phyloP scores from a whole-genome alignment of 1,140 invertebrate genomes.

The Sarcophaga peregrina region DNA sequence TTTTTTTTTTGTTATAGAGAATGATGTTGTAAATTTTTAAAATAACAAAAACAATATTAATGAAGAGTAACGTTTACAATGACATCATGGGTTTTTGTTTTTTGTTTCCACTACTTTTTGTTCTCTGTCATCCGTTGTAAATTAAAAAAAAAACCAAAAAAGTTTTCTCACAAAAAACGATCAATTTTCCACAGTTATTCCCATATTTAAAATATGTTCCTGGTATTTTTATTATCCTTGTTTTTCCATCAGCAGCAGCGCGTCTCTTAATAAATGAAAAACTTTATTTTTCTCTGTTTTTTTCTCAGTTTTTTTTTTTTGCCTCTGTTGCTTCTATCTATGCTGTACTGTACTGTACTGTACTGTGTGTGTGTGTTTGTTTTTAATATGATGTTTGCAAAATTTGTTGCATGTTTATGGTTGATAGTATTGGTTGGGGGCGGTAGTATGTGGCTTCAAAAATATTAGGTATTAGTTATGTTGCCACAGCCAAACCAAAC shows the following conservation, averaged over 20 bases:
- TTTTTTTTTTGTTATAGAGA: background rate
- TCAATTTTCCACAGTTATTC: constrained; percentile 29
- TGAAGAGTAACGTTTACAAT: constrained; percentile 24
- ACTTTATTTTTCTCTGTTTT: background rate
- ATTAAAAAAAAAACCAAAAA: background rate
- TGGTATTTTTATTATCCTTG: background rate
- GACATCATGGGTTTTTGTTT: background rate
- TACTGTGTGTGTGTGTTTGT: no score
- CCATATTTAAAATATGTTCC: constrained; percentile 35
- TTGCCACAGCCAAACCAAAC: background rate
- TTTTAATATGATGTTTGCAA: constrained; percentile 33
- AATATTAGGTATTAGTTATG: background rate
- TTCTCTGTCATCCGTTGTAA: background rate
- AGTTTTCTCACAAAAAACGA: background rate
- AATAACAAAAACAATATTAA: background rate
- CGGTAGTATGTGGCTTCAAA: background rate
- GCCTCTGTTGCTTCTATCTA: background rate
- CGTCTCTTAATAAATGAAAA: no score
- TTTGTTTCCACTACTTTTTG: no score
- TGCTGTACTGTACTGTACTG: background rate
- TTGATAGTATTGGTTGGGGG: no score
- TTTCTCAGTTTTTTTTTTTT: background rate
- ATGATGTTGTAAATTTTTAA: no score
- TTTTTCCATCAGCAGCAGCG: no score
- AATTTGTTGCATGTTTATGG: constrained; percentile 14